Conservation (phyloP, 2,888 invertebrate species). For the Ceraclea dissimilis region DNA sequence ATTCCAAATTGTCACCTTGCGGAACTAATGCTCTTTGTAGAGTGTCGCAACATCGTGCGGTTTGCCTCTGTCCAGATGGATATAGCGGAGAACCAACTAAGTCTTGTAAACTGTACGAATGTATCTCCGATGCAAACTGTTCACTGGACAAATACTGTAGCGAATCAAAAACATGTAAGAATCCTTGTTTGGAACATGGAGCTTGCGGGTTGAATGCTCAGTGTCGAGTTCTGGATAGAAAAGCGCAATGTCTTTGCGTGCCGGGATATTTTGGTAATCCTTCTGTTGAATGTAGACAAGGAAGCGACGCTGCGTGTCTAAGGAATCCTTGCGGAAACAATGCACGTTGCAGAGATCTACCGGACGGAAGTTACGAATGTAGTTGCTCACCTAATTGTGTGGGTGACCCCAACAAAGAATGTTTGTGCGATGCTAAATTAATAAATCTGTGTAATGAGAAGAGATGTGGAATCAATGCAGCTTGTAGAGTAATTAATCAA, state of each 20-base stretch:
- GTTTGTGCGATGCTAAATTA: slow-evolving; percentile 60
- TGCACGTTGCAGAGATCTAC: slow-evolving; percentile 70
- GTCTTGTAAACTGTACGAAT: slow-evolving; percentile 70
- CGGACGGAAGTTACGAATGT: slow-evolving; percentile 72
- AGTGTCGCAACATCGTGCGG: slow-evolving; percentile 70
- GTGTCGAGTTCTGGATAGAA: slow-evolving; percentile 68
- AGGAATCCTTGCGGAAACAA: slow-evolving; percentile 80
- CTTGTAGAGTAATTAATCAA: slow-evolving; percentile 62
- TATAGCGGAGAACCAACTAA: slow-evolving; percentile 73
- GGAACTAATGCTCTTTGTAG: slow-evolving; percentile 75
- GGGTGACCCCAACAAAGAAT: slow-evolving; percentile 74
- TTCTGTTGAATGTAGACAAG: slow-evolving; percentile 57
- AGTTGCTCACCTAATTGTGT: slow-evolving; percentile 71
- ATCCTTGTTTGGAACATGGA: slow-evolving; percentile 69
- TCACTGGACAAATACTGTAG: slow-evolving; percentile 69
- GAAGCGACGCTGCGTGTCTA: slow-evolving; percentile 65
- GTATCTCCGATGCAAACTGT: slow-evolving; percentile 68
- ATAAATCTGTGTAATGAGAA: slow-evolving; percentile 72
- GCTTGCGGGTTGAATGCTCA: slow-evolving; percentile 81
- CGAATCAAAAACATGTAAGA: slow-evolving; percentile 61
- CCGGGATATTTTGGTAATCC: slow-evolving; percentile 69
- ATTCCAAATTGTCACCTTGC: slow-evolving; percentile 57
- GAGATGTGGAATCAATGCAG: slow-evolving; percentile 75
- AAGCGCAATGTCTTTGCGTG: slow-evolving; percentile 70
- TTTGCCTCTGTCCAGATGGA: slow-evolving; percentile 83